Evolutionary conservation across 2,797 vertebrate genomes (phyloP).

Genomic region (Geotrypetes seraphini): DNA sequence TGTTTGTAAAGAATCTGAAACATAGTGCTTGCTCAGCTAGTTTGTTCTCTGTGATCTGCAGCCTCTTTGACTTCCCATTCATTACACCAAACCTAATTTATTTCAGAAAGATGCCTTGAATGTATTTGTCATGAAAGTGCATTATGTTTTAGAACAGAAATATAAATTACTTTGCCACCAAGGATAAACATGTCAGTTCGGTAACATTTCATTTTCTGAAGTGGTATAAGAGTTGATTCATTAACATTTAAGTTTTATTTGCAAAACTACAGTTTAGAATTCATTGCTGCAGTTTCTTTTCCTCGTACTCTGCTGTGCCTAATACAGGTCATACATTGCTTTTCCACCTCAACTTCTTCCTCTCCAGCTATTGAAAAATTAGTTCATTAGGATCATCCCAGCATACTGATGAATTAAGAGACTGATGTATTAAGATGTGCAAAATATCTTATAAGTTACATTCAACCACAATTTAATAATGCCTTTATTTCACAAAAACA

Average conservation of each 20-base stretch:
- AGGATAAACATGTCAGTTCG: background rate
- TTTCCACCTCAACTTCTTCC: constrained; percentile 1
- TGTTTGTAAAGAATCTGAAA: no score
- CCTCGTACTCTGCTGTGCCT: background rate
- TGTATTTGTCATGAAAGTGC: no score
- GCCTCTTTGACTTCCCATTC: background rate
- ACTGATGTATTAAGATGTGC: no score
- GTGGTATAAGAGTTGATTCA: background rate
- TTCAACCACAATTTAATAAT: no score
- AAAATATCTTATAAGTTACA: no score
- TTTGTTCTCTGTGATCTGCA: no score
- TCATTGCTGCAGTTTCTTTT: background rate
- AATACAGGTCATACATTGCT: background rate
- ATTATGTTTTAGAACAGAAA: background rate
- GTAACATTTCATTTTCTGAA: background rate
- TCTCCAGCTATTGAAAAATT: background rate
- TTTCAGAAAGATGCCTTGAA: constrained; percentile 1
- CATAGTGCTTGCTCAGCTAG: no score
- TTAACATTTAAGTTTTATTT: background rate
- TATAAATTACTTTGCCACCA: background rate
- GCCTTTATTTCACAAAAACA: no score
- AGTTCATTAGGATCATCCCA: no score
- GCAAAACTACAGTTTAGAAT: background rate
- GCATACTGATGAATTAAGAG: no score
- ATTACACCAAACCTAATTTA: background rate